These are phyloP conservation scores for Macrophya alboannulata DNA, from an alignment of 2,888 invertebrate species.

Conservation along the genomic window DNA sequence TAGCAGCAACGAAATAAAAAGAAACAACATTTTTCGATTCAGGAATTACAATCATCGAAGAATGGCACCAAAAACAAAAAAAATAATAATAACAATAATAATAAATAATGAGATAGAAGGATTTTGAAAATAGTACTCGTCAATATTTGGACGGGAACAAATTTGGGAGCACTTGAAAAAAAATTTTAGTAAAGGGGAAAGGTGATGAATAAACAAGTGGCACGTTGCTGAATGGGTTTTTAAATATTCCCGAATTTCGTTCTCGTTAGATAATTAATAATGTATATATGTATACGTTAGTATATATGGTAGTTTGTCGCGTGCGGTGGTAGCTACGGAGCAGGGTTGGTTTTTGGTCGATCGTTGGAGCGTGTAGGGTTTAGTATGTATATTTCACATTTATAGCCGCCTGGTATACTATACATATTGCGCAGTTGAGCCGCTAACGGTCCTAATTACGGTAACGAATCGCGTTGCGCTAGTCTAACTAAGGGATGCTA, in stretches of 20 bases:
- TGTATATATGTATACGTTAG: background rate
- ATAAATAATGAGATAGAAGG: no score
- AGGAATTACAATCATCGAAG: background rate
- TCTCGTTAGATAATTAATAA: background rate
- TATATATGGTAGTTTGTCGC: conserved; percentile 6
- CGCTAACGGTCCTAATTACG: conserved; percentile 69
- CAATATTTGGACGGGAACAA: background rate
- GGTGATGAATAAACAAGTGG: background rate
- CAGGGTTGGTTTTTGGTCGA: conserved; percentile 34
- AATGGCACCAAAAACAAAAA: background rate
- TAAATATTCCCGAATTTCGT: background rate
- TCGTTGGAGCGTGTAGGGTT: conserved; percentile 30
- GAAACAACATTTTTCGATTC: background rate
- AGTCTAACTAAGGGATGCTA: conserved; percentile 64
- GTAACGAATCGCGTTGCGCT: conserved; percentile 67
- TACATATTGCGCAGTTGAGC: conserved; percentile 61
- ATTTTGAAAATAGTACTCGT: background rate
- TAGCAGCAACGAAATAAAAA: background rate
- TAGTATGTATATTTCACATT: conserved; percentile 47
- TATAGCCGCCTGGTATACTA: conserved; percentile 33
- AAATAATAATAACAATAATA: background rate
- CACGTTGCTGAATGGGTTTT: background rate
- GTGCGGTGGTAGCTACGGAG: background rate
- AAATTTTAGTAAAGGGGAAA: background rate
- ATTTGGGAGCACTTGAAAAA: background rate